Evolutionary conservation across 2,888 invertebrate species (phyloP), one percentile per base, ranked within the genome.

Genomic region (Pyralis farinalis): DNA sequence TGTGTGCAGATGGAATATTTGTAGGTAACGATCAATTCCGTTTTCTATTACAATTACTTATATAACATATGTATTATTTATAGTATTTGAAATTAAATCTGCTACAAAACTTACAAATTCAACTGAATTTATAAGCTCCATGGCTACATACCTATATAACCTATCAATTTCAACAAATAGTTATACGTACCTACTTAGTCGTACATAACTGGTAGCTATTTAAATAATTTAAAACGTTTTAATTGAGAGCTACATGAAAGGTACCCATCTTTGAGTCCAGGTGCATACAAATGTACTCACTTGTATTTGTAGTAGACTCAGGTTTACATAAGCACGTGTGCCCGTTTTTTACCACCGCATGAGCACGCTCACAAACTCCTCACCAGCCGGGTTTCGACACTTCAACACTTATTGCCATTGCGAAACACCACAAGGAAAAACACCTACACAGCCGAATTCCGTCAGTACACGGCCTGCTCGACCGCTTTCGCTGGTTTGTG

Each of bases 351-450:
- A 70, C 71, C 74, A 71, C 59, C 58, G 66, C 70, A 77, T 70
- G 57, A 71, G 62, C 76, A 76, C 78, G 70, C 64, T 79, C 73
- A 63, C 71, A 51, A 68, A 61, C 72, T 78, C 77, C 70, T 80
- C 79, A 78, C 71, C 80, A 81, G 81, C 75, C 69, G 78, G 77
- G 82, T 87, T 82, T 84, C 83, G 63, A 78, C 82, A 88, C 74
- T 80, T 80, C 69, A 77, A 66, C 83, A 85, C 82, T 85, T 83
- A 77, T 82, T 82, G 79, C 71, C 81, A 85, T 87, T 86, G 69
- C 84, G 63, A 84, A 79, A 85, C 81, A 71, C 55, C 74, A 76
- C 62, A 66, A 71, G 72, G 68, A 76, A 77, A 45, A 80, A 74
- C 80, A 80, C 78, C 73, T 65, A 78, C 75, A 76, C 73, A 74